A percentile compares a stretch with the other conserved stretches of the same genome.
Evolutionary conservation across 2,797 vertebrate genomes (phyloP).

Genomic region (Gymnoscopelus braueri): DNA sequence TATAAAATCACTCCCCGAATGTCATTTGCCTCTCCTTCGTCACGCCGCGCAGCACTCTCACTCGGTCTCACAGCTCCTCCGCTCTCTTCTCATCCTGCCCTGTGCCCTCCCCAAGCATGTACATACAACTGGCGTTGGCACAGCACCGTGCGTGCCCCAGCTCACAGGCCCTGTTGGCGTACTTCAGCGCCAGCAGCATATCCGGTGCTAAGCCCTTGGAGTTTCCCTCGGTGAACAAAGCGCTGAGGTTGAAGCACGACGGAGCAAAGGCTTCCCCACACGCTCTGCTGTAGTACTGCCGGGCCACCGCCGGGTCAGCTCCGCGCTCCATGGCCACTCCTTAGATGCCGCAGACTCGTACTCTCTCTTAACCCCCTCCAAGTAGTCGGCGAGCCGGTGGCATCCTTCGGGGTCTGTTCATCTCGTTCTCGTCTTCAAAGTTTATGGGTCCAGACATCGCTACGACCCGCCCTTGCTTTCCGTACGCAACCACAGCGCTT

Average conservation of each 20-base stretch:
- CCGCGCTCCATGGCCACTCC: constrained; percentile 80
- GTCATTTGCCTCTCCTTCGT: constrained; percentile 85
- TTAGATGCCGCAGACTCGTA: constrained; percentile 85
- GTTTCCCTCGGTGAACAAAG: constrained; percentile 87
- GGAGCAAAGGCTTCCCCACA: constrained; percentile 86
- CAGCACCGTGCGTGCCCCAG: constrained; percentile 94
- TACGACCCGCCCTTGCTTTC: background rate
- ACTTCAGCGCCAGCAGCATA: constrained; percentile 88
- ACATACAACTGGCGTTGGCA: constrained; percentile 96
- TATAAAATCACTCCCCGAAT: constrained; percentile 81
- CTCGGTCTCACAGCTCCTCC: constrained; percentile 90
- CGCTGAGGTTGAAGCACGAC: constrained; percentile 94
- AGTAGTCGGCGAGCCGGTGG: constrained; percentile 91
- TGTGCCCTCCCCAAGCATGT: constrained; percentile 90
- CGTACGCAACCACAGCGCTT: too few relatives aligned
- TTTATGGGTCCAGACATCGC: constrained; percentile 90
- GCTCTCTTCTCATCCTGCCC: constrained; percentile 89
- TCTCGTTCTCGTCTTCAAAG: constrained; percentile 92
- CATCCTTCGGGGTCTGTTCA: constrained; percentile 92
- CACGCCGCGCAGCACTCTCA: constrained; percentile 83
- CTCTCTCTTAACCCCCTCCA: constrained; percentile 89
- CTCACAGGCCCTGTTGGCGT: constrained; percentile 89
- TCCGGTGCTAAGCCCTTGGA: constrained; percentile 79
- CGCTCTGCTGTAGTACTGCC: constrained; percentile 88
- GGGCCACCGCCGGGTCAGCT: constrained; percentile 76